Percentiles rank a stretch among this genome's conserved stretches.
Evolutionary conservation across 92 coral and sea anemone species (phyloP).

Genomic region (Actinostola sp.): DNA sequence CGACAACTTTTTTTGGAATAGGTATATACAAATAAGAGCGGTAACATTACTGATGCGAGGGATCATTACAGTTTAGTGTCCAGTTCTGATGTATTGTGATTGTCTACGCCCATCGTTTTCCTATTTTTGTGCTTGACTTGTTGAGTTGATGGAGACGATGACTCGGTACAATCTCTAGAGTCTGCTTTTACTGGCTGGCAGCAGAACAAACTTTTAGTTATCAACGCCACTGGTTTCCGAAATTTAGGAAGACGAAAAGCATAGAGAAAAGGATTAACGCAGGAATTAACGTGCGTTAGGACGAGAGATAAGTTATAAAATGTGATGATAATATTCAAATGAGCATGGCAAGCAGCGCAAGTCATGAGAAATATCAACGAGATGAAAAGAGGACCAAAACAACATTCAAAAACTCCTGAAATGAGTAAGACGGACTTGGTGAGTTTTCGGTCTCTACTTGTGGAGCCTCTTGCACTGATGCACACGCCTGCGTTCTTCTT

Average conservation of each 20-base stretch:
- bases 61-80: too few relatives aligned
- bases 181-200: neutral
- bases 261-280: slow-evolving; percentile 8
- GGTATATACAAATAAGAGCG: too few relatives aligned
- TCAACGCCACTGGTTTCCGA: neutral
- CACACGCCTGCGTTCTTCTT: neutral
- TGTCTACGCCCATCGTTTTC: too few relatives aligned
- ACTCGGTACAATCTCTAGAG: too few relatives aligned
- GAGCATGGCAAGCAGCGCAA: slow-evolving; percentile 14
- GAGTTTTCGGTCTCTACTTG: slow-evolving; percentile 6
- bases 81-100: too few relatives aligned
- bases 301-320: neutral
- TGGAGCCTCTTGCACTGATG: neutral
- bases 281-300: neutral
- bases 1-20: too few relatives aligned
- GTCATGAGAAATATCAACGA: neutral
- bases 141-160: too few relatives aligned
- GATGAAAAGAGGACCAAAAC: slow-evolving; percentile 14
- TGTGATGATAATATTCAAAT: neutral
- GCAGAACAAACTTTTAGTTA: neutral
- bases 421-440: slow-evolving; percentile 15
- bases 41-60: too few relatives aligned
- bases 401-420: neutral
- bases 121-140: too few relatives aligned
- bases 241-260: slow-evolving; percentile 26